phyloP scores from a whole-genome alignment of 35 echinoderm and acorn worm genomes.

The Heliocidaris erythrogramma region DNA sequence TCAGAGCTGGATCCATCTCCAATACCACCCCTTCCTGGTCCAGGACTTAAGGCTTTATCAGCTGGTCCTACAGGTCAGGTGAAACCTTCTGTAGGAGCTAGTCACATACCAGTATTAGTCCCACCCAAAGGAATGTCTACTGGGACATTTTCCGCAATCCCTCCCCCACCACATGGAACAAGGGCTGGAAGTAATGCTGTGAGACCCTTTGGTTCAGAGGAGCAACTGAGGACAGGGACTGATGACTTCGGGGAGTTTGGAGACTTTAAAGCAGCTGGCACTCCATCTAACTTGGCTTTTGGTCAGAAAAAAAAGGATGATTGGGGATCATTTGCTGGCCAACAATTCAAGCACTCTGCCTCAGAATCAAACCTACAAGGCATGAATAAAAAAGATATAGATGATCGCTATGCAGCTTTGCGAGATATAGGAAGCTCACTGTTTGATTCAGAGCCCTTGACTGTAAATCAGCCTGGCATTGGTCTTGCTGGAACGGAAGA shows the following conservation, averaged over 20 bases:
- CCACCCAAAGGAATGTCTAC: constrained; percentile 35
- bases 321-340: constrained; percentile 9
- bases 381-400: not conserved
- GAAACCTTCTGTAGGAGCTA: not conserved
- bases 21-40: constrained; percentile 14
- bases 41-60: not conserved
- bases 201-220: constrained; percentile 30
- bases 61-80: not conserved
- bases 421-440: not conserved
- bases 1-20: not conserved
- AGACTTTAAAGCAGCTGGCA: constrained; percentile 22
- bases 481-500: not conserved
- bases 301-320: not conserved
- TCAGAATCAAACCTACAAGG: constrained; percentile 34
- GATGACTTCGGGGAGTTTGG: constrained; percentile 39
- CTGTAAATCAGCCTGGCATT: not conserved
- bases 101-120: constrained; percentile 22
- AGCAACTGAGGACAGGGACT: not conserved
- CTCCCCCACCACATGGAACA: constrained; percentile 32
- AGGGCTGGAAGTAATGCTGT: not conserved
- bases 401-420: constrained; percentile 41
- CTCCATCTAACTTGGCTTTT: not conserved
- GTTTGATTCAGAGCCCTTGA: not conserved
- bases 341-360: constrained; percentile 33
- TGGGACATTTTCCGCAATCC: not conserved